Conservation (phyloP, 2,113 vertebrate species). For the Drymodes brunneopygia region DNA sequence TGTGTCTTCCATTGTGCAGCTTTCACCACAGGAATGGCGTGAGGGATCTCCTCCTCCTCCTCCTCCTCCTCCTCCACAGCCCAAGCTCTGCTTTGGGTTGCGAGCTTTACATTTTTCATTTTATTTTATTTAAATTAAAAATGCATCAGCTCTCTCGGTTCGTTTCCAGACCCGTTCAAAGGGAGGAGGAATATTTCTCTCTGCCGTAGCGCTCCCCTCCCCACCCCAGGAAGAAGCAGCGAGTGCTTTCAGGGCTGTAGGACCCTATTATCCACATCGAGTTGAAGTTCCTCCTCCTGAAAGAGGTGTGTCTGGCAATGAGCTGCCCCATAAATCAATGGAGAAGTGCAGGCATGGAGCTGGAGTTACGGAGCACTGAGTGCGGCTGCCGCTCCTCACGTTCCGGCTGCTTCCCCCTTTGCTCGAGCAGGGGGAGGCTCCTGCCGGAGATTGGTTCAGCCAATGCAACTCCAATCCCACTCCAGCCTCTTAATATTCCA, state of each 20-base stretch:
- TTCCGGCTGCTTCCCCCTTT: neutral
- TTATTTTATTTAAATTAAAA: neutral
- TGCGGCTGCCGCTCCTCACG: neutral
- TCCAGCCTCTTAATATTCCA: conserved; percentile 40
- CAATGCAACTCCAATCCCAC: neutral
- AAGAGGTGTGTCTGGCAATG: conserved; percentile 42
- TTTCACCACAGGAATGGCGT: neutral
- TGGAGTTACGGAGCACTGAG: neutral
- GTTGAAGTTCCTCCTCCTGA: conserved; percentile 22
- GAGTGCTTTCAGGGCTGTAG: conserved; percentile 10
- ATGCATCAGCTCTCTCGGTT: neutral
- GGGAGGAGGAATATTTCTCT: neutral
- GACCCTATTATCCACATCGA: neutral
- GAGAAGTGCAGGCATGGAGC: neutral
- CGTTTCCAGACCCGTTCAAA: neutral
- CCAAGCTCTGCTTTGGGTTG: neutral
- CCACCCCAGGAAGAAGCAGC: neutral
- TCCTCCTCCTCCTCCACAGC: neutral
- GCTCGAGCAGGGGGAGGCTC: neutral
- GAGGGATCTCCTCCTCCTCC: conserved; percentile 2
- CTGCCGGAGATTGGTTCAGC: conserved; percentile 23
- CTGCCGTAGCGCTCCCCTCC: neutral
- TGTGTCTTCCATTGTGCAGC: neutral
- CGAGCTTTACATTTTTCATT: neutral
- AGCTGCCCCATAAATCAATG: conserved; percentile 47